Percentiles rank a stretch among this genome's conserved stretches.
These are phyloP conservation scores for Hystrix cristata DNA, from an alignment of 2,113 vertebrate genomes.

Conservation along the genomic window DNA sequence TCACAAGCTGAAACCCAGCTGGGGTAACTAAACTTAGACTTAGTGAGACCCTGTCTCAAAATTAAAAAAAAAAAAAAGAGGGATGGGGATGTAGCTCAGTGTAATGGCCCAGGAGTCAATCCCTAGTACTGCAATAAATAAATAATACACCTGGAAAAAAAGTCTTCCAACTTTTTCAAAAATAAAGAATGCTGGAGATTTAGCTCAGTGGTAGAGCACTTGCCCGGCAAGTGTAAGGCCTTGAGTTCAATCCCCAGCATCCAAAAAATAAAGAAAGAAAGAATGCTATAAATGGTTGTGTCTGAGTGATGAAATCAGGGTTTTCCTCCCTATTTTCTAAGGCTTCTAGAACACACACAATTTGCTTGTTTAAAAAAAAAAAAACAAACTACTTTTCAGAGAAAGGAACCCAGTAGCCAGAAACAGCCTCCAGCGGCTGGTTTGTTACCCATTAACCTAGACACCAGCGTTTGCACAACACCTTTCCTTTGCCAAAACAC, in stretches of 20 bases:
- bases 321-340: background rate
- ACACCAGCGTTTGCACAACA: conserved; percentile 51
- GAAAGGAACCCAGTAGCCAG: background rate
- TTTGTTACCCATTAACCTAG: conserved; percentile 10
- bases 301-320: background rate
- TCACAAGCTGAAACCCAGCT: background rate
- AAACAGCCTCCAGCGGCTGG: background rate
- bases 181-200: background rate
- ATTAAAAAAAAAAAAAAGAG: too few relatives aligned
- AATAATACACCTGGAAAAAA: background rate
- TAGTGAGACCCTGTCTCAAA: too few relatives aligned
- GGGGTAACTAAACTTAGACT: background rate
- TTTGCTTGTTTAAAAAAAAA: background rate
- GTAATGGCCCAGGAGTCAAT: background rate
- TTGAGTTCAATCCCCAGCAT: too few relatives aligned
- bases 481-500: conserved; percentile 38
- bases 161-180: background rate
- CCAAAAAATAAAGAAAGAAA: background rate
- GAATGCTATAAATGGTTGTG: background rate
- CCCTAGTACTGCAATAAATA: background rate
- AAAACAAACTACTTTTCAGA: background rate
- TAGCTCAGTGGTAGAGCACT: too few relatives aligned
- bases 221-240: too few relatives aligned
- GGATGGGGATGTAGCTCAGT: background rate
- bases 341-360: background rate